These are phyloP conservation scores for Bos indicus DNA, from an alignment of 2,113 vertebrate species.

Conservation along the genomic window DNA sequence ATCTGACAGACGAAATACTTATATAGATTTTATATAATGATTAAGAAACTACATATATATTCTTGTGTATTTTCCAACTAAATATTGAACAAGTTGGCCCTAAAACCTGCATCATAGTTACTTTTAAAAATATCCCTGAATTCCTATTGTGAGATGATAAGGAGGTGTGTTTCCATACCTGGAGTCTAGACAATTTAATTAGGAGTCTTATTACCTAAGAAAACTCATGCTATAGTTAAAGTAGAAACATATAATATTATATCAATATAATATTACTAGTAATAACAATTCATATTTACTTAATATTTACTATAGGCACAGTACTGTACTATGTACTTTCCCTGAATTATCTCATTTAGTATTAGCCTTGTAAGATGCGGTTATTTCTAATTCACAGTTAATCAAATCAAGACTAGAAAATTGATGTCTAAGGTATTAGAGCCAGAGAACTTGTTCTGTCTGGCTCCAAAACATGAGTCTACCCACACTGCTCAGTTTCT, in stretches of 20 bases:
- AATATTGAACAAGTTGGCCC: neutral
- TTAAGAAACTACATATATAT: neutral
- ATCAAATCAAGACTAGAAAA: neutral
- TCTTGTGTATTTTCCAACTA: neutral
- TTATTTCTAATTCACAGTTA: neutral
- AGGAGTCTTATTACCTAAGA: neutral
- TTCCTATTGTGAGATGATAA: neutral
- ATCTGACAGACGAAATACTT: neutral
- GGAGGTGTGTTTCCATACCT: neutral
- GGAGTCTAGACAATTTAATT: neutral
- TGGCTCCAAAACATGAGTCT: neutral
- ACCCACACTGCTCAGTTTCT: neutral
- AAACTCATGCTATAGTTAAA: neutral
- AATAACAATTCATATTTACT: neutral
- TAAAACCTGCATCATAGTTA: neutral
- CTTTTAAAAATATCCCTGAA: neutral
- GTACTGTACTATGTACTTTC: neutral
- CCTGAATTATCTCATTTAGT: neutral
- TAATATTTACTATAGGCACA: neutral
- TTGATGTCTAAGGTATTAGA: neutral
- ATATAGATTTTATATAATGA: neutral
- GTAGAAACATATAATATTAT: neutral
- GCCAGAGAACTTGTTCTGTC: neutral
- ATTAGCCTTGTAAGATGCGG: neutral
- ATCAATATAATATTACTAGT: neutral